A percentile compares a stretch with the other conserved stretches of the same genome.
Evolutionary conservation across 2,797 vertebrate species (phyloP).

Genomic region (Hypotaenidia philippensis): DNA sequence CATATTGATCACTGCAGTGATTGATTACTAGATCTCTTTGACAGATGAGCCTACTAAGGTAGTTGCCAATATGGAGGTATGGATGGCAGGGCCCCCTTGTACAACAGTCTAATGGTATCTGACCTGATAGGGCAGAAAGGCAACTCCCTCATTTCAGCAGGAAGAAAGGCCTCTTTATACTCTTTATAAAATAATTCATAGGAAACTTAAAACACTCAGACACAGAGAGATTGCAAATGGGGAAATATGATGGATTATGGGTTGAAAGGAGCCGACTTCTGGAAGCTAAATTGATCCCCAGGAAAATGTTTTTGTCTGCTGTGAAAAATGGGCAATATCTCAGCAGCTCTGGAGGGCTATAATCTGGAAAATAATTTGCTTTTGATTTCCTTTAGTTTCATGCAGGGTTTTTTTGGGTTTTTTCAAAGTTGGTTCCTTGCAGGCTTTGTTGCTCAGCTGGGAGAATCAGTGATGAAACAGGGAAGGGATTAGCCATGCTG

Average conservation of each 20-base stretch:
- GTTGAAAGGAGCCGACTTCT: constrained; percentile 92
- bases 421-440: constrained; percentile 38
- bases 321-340: constrained; percentile 95
- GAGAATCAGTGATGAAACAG: constrained; percentile 25
- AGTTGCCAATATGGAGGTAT: constrained; percentile 88
- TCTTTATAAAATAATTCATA: constrained; percentile 86
- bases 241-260: constrained; percentile 98
- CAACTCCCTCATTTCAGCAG: constrained; percentile 74
- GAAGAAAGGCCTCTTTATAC: constrained; percentile 73
- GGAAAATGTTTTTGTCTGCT: constrained; percentile 99
- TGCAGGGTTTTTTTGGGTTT: background rate
- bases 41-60: constrained; percentile 89
- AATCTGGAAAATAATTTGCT: constrained; percentile 86
- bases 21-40: constrained; percentile 89
- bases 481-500: constrained; percentile 9
- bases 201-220: constrained; percentile 85
- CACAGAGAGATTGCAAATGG: constrained; percentile 85
- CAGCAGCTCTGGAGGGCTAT: constrained; percentile 72
- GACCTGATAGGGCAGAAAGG: constrained; percentile 76
- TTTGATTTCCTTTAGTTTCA: constrained; percentile 78
- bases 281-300: constrained; percentile 95
- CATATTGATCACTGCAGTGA: constrained; percentile 91
- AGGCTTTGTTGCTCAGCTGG: constrained; percentile 53
- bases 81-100: constrained; percentile 80
- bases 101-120: constrained; percentile 85